phyloP scores from a whole-genome alignment of 2,888 invertebrate species.

The Agrilus cyanescens region DNA sequence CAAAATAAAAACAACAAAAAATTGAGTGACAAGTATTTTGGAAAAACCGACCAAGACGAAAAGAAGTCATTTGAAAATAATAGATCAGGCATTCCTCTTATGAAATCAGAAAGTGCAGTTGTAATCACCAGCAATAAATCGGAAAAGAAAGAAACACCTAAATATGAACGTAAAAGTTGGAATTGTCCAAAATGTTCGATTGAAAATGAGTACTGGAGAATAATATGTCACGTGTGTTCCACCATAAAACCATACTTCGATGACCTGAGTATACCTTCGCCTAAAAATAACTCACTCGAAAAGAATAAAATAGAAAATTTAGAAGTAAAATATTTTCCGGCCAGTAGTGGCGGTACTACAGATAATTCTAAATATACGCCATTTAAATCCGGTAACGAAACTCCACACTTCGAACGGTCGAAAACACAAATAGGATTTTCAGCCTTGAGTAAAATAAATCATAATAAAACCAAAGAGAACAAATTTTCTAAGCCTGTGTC shows the following conservation, averaged over 20 bases:
- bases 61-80: constrained; percentile 22
- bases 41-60: constrained; percentile 2
- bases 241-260: constrained; percentile 39
- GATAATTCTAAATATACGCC: constrained; percentile 15
- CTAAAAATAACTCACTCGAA: constrained; percentile 17
- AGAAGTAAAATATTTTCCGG: constrained; percentile 14
- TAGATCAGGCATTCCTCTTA: constrained; percentile 24
- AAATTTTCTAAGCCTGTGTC: constrained; percentile 18
- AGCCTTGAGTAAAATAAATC: constrained; percentile 26
- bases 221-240: constrained; percentile 50
- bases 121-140: constrained; percentile 22
- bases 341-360: constrained; percentile 10
- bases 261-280: constrained; percentile 22
- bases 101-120: constrained; percentile 33
- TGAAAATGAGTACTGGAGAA: constrained; percentile 47
- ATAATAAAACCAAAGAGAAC: constrained; percentile 17
- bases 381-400: constrained; percentile 9
- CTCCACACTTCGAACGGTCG: constrained; percentile 27
- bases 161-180: constrained; percentile 38
- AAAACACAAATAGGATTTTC: constrained; percentile 35
- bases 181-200: constrained; percentile 48
- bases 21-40: constrained; percentile 1
- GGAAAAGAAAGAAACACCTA: constrained; percentile 22
- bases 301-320: constrained; percentile 14
- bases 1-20: constrained; percentile 9